Conservation (phyloP, 2,888 invertebrate genomes). For the Petrolisthes cinctipes region DNA sequence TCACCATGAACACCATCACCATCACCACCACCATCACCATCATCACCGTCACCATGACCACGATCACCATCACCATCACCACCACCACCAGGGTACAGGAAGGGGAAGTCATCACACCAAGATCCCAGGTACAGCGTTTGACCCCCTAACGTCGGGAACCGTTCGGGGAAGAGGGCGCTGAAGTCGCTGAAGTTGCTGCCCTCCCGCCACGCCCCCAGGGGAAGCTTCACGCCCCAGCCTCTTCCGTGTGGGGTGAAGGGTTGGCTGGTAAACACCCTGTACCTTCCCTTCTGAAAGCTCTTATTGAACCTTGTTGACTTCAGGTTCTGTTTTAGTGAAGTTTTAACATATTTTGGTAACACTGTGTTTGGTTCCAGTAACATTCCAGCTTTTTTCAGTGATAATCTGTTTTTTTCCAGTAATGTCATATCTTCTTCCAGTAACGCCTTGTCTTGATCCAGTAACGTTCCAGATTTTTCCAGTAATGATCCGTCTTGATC, state of each 20-base stretch:
- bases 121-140: slow-evolving; percentile 45
- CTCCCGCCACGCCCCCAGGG: slow-evolving; percentile 15
- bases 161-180: slow-evolving; percentile 32
- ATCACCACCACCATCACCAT: no score
- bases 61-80: no score
- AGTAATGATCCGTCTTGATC: no score
- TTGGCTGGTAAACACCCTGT: slow-evolving; percentile 23
- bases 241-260: slow-evolving; percentile 19
- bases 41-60: no score
- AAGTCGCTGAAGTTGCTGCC: background rate
- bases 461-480: no score
- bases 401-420: no score
- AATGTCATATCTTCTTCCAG: background rate
- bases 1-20: no score
- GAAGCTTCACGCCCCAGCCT: background rate
- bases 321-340: no score
- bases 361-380: no score
- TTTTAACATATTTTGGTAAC: no score
- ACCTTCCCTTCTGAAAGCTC: background rate
- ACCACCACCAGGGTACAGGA: slow-evolving; percentile 44
- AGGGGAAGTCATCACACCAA: slow-evolving; percentile 60
- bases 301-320: no score
- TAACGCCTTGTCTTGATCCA: background rate
- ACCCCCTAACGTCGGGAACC: slow-evolving; percentile 44
- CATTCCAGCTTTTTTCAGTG: no score